Evolutionary conservation across 1,140 invertebrate species (phyloP).

Genomic region (Papilio polyxenes): DNA sequence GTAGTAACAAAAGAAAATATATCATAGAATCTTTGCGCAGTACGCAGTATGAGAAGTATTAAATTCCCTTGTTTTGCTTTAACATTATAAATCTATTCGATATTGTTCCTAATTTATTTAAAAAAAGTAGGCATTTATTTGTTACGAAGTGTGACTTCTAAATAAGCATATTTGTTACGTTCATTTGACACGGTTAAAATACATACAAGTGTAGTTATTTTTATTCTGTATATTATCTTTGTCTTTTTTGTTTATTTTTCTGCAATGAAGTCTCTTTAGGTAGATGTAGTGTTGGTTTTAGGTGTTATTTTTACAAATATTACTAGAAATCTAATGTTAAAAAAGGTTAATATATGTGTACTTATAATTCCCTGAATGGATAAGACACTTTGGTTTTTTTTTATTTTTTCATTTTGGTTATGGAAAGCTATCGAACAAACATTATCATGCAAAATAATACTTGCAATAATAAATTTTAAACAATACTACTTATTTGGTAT

Average conservation of each 20-base stretch:
- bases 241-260: not conserved
- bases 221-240: no score
- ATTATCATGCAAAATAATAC: not conserved
- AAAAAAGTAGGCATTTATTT: not conserved
- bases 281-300: no score
- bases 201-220: no score
- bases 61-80: slow-evolving; percentile 4
- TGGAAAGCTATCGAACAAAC: not conserved
- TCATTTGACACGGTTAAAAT: no score
- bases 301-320: no score
- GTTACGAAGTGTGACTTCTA: not conserved
- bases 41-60: not conserved
- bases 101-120: not conserved
- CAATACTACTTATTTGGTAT: not conserved
- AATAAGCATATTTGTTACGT: not conserved
- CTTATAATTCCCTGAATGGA: not conserved
- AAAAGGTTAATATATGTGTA: not conserved
- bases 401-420: no score
- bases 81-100: not conserved
- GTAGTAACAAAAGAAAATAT: slow-evolving; percentile 11
- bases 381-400: not conserved
- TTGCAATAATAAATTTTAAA: not conserved
- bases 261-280: no score
- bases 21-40: not conserved
- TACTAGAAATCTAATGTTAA: no score